Base-by-base conservation (phyloP, 2,888 invertebrate species). In the Tenthredo notha region DNA sequence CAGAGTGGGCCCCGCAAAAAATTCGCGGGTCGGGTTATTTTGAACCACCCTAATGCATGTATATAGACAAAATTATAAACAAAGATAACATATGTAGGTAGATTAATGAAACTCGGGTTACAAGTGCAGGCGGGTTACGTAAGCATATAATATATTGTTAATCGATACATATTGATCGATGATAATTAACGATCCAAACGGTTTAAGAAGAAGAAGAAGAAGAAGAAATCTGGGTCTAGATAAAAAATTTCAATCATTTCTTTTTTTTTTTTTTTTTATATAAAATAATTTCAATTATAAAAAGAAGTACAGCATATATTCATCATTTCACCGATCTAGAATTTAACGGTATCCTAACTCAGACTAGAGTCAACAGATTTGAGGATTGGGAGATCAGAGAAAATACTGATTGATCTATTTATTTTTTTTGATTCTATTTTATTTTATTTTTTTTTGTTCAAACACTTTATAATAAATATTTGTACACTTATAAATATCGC, bases 81-180 rank as follows among this genome's bases (percentile, higher is more conserved):
- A 74, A 74, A 74, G 43, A 74, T 74, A 72, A 40, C 9, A 40
- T 43, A 40, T 43, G n/a, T 37, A n/a, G 12, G 29, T 67, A 2
- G 12, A 67, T n/a, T n/a, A 33, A 9, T n/a, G n/a, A 15, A 43
- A 21, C 9, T n/a, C 72, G 72, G 18, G 18, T 67, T 15, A 33
- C 67, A 67, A 67, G 67, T 67, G 67, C 67, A 33, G 33, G 6
- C 72, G 43, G 72, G 43, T 74, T 74, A 74, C 43, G 43, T n/a
- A 74, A 74, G 43, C 72, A 43, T 43, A 15, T 25, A 33, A 70
- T 9, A 70, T 33, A 43, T 21, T 43, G 43, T 74, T 43, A 43
- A 74, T 74, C 72, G 72, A 74, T 74, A 74, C 72, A 74, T 29
- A 29, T 74, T 74, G 43, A 43, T 43, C 7, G 72, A 7, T 74